A percentile compares a stretch with the other conserved stretches of the same genome.
Conservation (phyloP, 2,888 invertebrate genomes). For the Erebia aethiops region DNA sequence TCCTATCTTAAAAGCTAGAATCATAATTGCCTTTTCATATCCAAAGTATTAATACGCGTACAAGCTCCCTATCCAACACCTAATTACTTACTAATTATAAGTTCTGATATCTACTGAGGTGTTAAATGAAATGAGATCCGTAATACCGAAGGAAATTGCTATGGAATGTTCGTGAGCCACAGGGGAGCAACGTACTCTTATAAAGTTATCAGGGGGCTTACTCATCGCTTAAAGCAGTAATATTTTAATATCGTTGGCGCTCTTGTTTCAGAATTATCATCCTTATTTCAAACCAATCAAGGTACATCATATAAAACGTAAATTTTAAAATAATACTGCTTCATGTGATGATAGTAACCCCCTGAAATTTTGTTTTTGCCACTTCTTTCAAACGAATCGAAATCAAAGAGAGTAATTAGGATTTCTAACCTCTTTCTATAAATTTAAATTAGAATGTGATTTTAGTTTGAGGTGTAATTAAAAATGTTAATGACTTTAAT, state of each 20-base stretch:
- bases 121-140: conserved; percentile 58
- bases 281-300: no score
- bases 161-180: conserved; percentile 41
- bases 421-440: no score
- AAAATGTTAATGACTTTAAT: conserved; percentile 31
- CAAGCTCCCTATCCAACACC: conserved; percentile 14
- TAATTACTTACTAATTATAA: conserved; percentile 53
- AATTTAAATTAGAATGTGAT: no score
- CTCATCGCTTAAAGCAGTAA: no score
- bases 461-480: no score
- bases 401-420: no score
- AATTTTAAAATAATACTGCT: no score
- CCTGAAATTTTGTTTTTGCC: conserved; percentile 48
- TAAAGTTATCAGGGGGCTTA: conserved; percentile 35
- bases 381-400: no score
- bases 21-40: conserved; percentile 12
- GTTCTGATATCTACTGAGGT: conserved; percentile 62
- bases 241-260: no score
- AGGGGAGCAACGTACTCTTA: conserved; percentile 35
- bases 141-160: conserved; percentile 58
- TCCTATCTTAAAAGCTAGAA: neutral
- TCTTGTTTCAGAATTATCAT: no score
- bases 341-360: no score
- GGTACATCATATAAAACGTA: no score
- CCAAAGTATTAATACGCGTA: conserved; percentile 2